These are phyloP conservation scores for Palythoa heliodiscus DNA, from an alignment of 92 coral and sea anemone species.

Conservation along the genomic window DNA sequence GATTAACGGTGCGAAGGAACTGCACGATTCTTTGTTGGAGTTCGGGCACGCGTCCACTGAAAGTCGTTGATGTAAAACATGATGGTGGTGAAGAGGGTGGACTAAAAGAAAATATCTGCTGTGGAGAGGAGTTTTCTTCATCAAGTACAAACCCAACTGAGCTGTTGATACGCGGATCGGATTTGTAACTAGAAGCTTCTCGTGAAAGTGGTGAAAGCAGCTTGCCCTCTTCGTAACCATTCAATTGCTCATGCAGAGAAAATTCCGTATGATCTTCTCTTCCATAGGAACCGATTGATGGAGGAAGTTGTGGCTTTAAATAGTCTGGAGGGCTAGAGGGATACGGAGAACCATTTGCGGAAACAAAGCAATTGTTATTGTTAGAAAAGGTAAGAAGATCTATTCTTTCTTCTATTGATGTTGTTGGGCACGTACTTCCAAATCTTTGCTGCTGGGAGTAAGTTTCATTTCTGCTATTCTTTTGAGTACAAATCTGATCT, in stretches of 20 bases:
- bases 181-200: neutral
- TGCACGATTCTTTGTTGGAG: constrained; percentile 45
- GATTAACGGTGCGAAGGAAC: constrained; percentile 21
- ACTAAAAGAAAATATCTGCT: neutral
- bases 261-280: neutral
- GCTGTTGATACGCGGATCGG: neutral
- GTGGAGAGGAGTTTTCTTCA: neutral
- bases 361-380: neutral
- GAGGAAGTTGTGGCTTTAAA: neutral
- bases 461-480: neutral
- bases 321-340: neutral
- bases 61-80: neutral
- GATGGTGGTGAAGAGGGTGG: constrained; percentile 11
- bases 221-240: neutral
- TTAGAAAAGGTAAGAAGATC: neutral
- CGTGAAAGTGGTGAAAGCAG: neutral
- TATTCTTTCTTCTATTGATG: neutral
- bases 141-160: neutral
- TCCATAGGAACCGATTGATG: neutral
- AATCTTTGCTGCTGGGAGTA: neutral
- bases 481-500: neutral
- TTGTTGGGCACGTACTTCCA: neutral
- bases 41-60: neutral
- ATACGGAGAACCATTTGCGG: neutral
- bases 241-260: neutral